Base-by-base conservation (phyloP, 2,113 vertebrate species). In the Hemibagrus wyckioides region DNA sequence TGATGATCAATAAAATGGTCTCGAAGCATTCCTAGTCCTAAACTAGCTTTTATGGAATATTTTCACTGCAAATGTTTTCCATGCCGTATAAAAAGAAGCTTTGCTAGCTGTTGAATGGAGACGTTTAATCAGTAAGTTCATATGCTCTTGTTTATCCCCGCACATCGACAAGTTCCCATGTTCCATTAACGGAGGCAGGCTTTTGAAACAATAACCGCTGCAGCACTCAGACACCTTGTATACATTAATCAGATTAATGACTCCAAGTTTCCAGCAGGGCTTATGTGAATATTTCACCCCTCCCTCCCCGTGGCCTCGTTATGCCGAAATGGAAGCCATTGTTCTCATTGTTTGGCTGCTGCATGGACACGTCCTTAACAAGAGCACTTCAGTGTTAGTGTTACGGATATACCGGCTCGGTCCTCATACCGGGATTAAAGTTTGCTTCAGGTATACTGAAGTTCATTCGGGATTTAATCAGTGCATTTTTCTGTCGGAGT, bases 241-340 rank as follows among this genome's bases (percentile, higher is more conserved):
- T 93, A 92, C 92, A 93, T 93, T 94, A 94, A 94, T 94, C 92
- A 93, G 92, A 94, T 95, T 95, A 95, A 93, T 94, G 93, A 89
- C 81, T 8, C 67, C 65, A 90, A 92, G 90, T 90, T 94, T 93
- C 92, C 92, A 94, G 85, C 56, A 30, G 89, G 89, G 93, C 90
- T 94, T 94, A 93, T 87, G 87, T 88, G 90, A 57, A 59, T n/a
- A 90, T 91, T 92, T 92, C 85, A 85, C 90, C 90, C 88, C 81
- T 86, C 87, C 83, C 85, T 87, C 61, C 59, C 19, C 15, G 54
- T 87, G 90, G 90, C 91, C 90, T 93, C 87, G 87, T 89, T 89
- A 84, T 89, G 56, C 63, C 36, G 52, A 86, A 56, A 83, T 30
- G 44, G 84, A 71, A 86, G 79, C 86, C n/a, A 76, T 83, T 88